These are phyloP conservation scores for Carcina quercana DNA, from an alignment of 2,888 invertebrate species.

Conservation along the genomic window DNA sequence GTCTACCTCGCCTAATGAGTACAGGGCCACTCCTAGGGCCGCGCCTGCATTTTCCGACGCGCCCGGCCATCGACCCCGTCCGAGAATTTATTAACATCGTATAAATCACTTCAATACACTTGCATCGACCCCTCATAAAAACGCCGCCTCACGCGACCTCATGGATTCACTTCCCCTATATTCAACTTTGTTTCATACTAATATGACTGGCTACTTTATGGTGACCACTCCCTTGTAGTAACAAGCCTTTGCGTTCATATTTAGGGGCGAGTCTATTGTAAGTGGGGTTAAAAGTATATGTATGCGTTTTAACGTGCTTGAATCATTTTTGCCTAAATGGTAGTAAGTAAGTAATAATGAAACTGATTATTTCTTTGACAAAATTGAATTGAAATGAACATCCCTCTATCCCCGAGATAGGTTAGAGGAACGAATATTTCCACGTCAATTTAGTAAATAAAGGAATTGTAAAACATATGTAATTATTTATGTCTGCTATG, in stretches of 20 bases:
- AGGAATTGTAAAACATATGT: too few relatives aligned
- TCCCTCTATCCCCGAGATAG: too few relatives aligned
- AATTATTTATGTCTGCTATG: too few relatives aligned
- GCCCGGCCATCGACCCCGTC: conserved; percentile 40
- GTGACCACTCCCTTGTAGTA: conserved; percentile 7
- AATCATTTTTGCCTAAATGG: not conserved
- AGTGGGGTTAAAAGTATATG: too few relatives aligned
- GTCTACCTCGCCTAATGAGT: conserved; percentile 26
- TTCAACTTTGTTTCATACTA: conserved; percentile 5
- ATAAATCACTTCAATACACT: conserved; percentile 46
- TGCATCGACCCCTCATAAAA: conserved; percentile 30
- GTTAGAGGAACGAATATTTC: too few relatives aligned
- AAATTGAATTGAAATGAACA: too few relatives aligned
- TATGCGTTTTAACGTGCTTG: too few relatives aligned
- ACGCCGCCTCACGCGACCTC: conserved; percentile 20
- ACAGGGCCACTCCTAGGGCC: conserved; percentile 34
- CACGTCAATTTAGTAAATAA: too few relatives aligned
- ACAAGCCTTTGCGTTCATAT: not conserved
- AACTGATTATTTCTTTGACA: too few relatives aligned
- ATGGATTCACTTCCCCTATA: conserved; percentile 6
- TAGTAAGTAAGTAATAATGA: too few relatives aligned
- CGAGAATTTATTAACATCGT: conserved; percentile 42
- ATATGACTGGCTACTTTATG: conserved; percentile 10
- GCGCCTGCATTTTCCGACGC: conserved; percentile 36
- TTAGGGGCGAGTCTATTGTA: not conserved